A percentile compares a stretch with the other conserved stretches of the same genome.
Conservation (phyloP, 2,888 invertebrate genomes). For the Tribolium freemani region DNA sequence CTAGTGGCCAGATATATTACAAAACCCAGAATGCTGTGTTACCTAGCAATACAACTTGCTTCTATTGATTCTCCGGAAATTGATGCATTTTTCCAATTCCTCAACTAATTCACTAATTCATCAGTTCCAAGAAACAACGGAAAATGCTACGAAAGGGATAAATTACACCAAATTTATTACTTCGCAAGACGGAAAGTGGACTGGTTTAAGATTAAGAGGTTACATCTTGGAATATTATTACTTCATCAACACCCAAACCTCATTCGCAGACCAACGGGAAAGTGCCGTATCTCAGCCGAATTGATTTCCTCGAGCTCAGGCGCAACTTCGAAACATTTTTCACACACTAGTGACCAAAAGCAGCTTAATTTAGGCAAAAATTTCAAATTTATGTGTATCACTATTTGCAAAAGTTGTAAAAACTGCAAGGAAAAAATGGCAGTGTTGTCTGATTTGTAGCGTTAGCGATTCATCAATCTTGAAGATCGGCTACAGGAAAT, state of each 20-base stretch:
- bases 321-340: neutral
- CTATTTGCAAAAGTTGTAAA: too few species aligned
- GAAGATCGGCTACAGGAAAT: slow-evolving; percentile 16
- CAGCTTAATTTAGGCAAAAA: neutral
- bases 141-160: slow-evolving; percentile 20
- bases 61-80: slow-evolving; percentile 14
- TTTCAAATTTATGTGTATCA: too few species aligned
- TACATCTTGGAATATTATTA: slow-evolving; percentile 21
- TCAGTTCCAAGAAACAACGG: slow-evolving; percentile 5
- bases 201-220: slow-evolving; percentile 14
- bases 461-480: neutral
- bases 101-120: slow-evolving; percentile 16
- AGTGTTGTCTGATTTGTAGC: too few species aligned
- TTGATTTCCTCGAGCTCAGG: neutral
- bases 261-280: neutral
- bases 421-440: too few species aligned
- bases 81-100: slow-evolving; percentile 8
- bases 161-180: slow-evolving; percentile 20
- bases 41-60: slow-evolving; percentile 7
- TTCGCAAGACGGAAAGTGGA: slow-evolving; percentile 4
- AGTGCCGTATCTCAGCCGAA: neutral
- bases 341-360: neutral
- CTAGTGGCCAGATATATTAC: slow-evolving; percentile 4
- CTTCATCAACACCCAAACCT: slow-evolving; percentile 2
- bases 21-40: slow-evolving; percentile 3